phyloP scores from a whole-genome alignment of 30 jellyfish, hydroid and myxozoan genomes.

The Turritopsis dohrnii region DNA sequence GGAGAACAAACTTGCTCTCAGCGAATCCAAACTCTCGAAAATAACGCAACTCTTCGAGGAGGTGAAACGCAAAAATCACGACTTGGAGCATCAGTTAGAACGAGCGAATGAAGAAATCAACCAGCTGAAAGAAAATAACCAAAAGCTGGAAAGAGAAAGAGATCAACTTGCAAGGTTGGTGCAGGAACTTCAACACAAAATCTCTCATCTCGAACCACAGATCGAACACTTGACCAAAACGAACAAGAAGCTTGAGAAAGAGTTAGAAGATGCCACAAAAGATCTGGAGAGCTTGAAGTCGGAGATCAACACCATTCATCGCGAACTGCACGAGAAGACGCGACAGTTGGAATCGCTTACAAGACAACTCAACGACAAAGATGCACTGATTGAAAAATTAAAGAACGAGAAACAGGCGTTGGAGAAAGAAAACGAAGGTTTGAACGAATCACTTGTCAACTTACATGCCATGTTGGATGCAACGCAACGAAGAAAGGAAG shows the following conservation, averaged over 20 bases:
- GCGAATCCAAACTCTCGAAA: constrained; percentile 74
- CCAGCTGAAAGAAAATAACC: constrained; percentile 26
- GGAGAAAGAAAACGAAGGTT: constrained; percentile 66
- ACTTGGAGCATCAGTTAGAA: constrained; percentile 54
- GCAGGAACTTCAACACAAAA: constrained; percentile 47
- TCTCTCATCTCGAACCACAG: constrained; percentile 48
- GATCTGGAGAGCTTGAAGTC: constrained; percentile 38
- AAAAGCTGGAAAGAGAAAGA: constrained; percentile 49
- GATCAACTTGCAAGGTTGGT: constrained; percentile 40
- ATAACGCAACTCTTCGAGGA: constrained; percentile 81
- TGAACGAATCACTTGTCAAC: constrained; percentile 53
- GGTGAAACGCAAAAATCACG: constrained; percentile 54
- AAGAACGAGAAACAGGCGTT: constrained; percentile 54
- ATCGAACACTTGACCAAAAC: constrained; percentile 62
- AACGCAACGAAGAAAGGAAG: constrained; percentile 78
- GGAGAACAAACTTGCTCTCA: constrained; percentile 47
- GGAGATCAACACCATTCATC: constrained; percentile 23
- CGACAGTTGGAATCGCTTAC: constrained; percentile 54
- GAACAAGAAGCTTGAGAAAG: constrained; percentile 61
- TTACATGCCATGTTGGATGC: constrained; percentile 81
- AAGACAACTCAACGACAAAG: constrained; percentile 49
- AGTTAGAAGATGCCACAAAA: constrained; percentile 41
- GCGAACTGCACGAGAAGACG: constrained; percentile 47
- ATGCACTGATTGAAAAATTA: constrained; percentile 46
- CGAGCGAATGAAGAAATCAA: constrained; percentile 61